These are phyloP conservation scores for Chrysina gloriosa DNA, from an alignment of 2,888 invertebrate species.

Conservation along the genomic window DNA sequence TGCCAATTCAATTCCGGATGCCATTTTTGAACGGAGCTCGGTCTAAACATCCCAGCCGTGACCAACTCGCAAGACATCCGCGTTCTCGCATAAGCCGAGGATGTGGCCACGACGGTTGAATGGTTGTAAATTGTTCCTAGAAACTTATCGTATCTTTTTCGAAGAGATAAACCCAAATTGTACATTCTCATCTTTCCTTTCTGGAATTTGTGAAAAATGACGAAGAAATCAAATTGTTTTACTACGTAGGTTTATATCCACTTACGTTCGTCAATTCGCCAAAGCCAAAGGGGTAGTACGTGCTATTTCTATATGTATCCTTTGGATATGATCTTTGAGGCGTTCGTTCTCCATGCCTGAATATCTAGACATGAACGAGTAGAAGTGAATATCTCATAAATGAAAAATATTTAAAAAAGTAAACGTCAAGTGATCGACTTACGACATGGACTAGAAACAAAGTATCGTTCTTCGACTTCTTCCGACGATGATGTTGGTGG, in stretches of 20 bases:
- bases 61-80: slow-evolving; percentile 77
- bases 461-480: neutral
- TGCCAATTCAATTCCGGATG: slow-evolving; percentile 74
- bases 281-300: slow-evolving; percentile 76
- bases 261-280: slow-evolving; percentile 79
- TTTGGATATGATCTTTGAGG: slow-evolving; percentile 73
- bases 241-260: neutral
- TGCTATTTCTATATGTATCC: slow-evolving; percentile 72
- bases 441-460: slow-evolving; percentile 20
- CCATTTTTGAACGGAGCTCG: slow-evolving; percentile 69
- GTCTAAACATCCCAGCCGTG: slow-evolving; percentile 77
- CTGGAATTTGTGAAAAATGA: slow-evolving; percentile 59
- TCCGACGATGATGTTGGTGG: neutral
- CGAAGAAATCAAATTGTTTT: neutral
- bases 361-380: slow-evolving; percentile 66
- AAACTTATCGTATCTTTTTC: slow-evolving; percentile 70
- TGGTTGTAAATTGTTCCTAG: slow-evolving; percentile 69
- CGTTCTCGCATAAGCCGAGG: slow-evolving; percentile 78
- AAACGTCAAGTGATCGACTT: neutral
- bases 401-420: neutral
- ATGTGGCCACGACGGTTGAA: slow-evolving; percentile 70
- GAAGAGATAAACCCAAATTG: slow-evolving; percentile 69
- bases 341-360: slow-evolving; percentile 80
- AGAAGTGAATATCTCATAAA: neutral
- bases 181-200: slow-evolving; percentile 73